phyloP scores from a whole-genome alignment of 2,888 invertebrate genomes.

The Notocelia uddmanniana region DNA sequence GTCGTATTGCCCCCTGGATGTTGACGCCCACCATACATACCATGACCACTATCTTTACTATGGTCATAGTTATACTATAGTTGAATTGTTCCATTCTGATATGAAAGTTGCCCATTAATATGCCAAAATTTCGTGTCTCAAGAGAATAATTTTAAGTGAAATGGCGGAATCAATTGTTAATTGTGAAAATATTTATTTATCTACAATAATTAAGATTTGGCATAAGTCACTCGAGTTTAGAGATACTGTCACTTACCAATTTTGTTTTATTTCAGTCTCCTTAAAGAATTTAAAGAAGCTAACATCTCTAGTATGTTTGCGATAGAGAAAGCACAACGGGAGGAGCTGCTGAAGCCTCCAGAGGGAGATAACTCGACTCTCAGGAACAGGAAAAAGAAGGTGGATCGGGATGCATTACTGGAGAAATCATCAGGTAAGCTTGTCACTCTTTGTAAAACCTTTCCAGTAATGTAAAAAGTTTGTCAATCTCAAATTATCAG shows the following conservation, averaged over 20 bases:
- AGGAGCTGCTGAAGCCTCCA: conserved; percentile 87
- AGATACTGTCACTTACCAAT: not conserved
- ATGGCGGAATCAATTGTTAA: too few relatives aligned
- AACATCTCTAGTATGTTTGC: conserved; percentile 92
- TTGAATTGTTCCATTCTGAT: too few relatives aligned
- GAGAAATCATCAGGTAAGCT: conserved; percentile 87
- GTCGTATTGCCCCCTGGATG: too few relatives aligned
- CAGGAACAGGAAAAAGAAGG: conserved; percentile 88
- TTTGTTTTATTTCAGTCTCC: conserved; percentile 77
- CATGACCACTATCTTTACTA: too few relatives aligned
- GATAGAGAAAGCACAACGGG: conserved; percentile 91
- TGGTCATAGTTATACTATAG: too few relatives aligned
- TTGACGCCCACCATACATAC: too few relatives aligned
- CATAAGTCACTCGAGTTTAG: not conserved
- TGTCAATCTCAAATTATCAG: not conserved
- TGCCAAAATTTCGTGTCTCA: too few relatives aligned
- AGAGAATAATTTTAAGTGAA: too few relatives aligned
- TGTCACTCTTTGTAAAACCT: not conserved
- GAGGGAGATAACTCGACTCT: conserved; percentile 81
- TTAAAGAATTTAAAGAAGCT: conserved; percentile 92
- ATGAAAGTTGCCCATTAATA: too few relatives aligned
- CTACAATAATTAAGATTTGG: too few relatives aligned
- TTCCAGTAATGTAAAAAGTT: not conserved
- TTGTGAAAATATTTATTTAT: too few relatives aligned
- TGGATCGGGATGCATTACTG: conserved; percentile 87